phyloP scores from a whole-genome alignment of 2,888 invertebrate genomes.

The Monoplex corrugatus region DNA sequence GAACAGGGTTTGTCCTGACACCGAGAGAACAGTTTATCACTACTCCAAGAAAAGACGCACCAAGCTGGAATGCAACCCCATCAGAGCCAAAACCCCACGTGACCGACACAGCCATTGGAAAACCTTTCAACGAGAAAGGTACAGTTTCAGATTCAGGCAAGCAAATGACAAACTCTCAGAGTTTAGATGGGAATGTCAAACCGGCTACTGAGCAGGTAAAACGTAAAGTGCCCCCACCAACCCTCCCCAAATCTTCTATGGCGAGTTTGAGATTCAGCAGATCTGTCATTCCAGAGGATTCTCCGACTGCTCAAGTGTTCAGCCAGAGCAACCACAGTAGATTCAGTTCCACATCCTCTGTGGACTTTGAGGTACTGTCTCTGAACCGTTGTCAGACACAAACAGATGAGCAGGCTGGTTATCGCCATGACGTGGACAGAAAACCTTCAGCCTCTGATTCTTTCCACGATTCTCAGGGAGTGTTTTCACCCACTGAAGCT shows the following conservation, averaged over 20 bases:
- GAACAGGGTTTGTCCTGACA: neutral
- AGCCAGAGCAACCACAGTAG: neutral
- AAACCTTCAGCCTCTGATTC: neutral
- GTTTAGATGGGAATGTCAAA: neutral
- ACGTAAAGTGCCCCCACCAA: constrained; percentile 16
- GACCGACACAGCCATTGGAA: neutral
- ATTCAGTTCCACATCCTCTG: constrained; percentile 7
- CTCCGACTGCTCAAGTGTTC: constrained; percentile 4
- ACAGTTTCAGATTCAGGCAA: neutral
- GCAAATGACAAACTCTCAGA: neutral
- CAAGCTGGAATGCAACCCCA: neutral
- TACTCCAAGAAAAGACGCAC: neutral
- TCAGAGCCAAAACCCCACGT: neutral
- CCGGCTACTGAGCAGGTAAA: neutral
- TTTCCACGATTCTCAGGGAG: neutral
- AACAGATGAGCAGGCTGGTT: neutral
- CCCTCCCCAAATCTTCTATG: constrained; percentile 5
- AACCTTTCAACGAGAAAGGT: neutral
- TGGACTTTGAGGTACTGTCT: constrained; percentile 21
- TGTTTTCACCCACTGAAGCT: neutral
- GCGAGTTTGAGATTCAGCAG: neutral
- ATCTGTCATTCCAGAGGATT: neutral
- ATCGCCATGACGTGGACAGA: neutral
- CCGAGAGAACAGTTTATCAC: too few species aligned
- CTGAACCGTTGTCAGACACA: neutral